Percentiles rank a stretch among this genome's conserved stretches.
Conservation (phyloP, 2,888 invertebrate genomes). For the Nomada ferruginata region DNA sequence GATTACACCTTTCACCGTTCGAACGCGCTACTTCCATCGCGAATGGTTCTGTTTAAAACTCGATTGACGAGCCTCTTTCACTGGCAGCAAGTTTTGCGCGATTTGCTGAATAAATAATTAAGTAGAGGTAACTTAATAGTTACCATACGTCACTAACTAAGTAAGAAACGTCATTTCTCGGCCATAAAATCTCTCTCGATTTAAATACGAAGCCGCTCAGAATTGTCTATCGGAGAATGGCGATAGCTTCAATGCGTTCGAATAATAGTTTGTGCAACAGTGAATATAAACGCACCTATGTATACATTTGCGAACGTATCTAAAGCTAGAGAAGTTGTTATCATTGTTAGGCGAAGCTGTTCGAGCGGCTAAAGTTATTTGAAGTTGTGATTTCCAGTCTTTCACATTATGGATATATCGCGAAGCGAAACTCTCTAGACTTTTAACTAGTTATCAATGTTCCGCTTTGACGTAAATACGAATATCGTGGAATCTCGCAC, state of each 20-base stretch:
- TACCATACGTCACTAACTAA: too few species aligned
- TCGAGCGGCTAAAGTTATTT: not conserved
- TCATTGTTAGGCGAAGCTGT: not conserved
- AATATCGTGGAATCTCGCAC: not conserved
- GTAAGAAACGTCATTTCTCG: not conserved
- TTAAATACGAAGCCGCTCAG: not conserved
- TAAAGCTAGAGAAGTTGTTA: not conserved
- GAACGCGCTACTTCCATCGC: not conserved
- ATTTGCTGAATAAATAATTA: too few species aligned
- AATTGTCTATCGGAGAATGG: not conserved
- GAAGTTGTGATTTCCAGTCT: slow-evolving; percentile 4
- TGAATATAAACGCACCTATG: too few species aligned
- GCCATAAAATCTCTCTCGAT: not conserved
- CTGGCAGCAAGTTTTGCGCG: too few species aligned
- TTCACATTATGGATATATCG: not conserved
- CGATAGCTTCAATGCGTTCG: not conserved
- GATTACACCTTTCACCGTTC: slow-evolving; percentile 14
- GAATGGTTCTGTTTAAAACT: slow-evolving; percentile 8
- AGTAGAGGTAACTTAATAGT: too few species aligned
- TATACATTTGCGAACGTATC: not conserved
- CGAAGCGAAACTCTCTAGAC: not conserved
- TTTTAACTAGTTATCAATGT: slow-evolving; percentile 9
- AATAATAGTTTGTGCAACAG: not conserved
- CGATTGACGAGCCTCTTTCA: not conserved
- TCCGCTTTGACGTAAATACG: not conserved